Conservation (phyloP, 2,797 vertebrate genomes). For the Myiotriccus ornatus region DNA sequence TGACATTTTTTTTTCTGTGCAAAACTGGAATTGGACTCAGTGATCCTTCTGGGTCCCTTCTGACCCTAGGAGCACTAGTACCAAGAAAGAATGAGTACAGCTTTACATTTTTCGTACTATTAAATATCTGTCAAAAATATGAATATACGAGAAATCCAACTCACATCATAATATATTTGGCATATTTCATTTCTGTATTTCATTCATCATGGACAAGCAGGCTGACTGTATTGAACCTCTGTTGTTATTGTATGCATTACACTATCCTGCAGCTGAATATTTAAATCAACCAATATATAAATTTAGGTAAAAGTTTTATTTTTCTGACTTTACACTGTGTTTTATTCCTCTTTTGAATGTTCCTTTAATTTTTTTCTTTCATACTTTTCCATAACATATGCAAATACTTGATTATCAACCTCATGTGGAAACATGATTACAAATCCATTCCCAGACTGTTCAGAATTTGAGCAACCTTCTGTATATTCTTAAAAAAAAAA, state of each 20-base stretch:
- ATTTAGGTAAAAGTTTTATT: neutral
- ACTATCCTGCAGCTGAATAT: neutral
- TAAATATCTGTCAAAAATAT: neutral
- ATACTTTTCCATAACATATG: neutral
- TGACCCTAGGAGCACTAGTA: neutral
- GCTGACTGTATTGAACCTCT: neutral
- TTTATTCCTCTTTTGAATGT: neutral
- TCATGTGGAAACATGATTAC: neutral
- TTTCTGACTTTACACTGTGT: neutral
- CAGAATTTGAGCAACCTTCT: neutral
- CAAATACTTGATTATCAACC: neutral
- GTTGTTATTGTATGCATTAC: neutral
- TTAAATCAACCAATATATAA: neutral
- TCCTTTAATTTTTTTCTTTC: neutral
- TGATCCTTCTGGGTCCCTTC: neutral
- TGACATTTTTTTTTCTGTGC: neutral
- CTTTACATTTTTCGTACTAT: neutral
- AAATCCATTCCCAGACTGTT: neutral
- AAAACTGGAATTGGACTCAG: neutral
- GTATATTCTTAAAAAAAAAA: fast-evolving
- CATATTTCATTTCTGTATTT: neutral
- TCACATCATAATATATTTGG: neutral
- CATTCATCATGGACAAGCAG: neutral
- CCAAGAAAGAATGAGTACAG: neutral
- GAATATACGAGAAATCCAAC: neutral